These are phyloP conservation scores for Epizoanthus stellaris DNA, from an alignment of 92 coral and sea anemone species.

Conservation along the genomic window DNA sequence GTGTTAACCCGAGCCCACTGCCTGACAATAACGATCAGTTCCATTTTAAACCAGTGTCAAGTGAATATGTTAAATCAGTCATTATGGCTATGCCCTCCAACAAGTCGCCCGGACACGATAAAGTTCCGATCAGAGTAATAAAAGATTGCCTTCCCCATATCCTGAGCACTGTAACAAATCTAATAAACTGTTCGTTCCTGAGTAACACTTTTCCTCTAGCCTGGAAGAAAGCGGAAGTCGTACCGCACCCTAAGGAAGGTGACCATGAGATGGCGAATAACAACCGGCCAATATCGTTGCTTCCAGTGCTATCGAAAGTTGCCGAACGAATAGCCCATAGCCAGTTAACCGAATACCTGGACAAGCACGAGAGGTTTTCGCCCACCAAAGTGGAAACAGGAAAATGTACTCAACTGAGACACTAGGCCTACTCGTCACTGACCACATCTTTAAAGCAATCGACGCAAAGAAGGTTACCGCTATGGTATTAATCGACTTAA, in stretches of 20 bases:
- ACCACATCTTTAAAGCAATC: conserved; percentile 17
- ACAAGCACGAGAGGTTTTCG: too few species aligned
- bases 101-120: conserved; percentile 7
- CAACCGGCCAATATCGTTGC: conserved; percentile 13
- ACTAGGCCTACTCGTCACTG: background rate
- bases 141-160: conserved; percentile 32
- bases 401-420: conserved; percentile 33
- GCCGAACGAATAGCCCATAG: background rate
- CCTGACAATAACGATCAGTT: background rate
- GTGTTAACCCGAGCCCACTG: background rate
- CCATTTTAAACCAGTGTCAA: background rate
- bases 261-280: conserved; percentile 34
- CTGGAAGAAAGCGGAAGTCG: conserved; percentile 46
- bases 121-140: conserved; percentile 10
- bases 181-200: conserved; percentile 20
- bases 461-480: conserved; percentile 37
- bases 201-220: conserved; percentile 14
- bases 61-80: conserved; percentile 3
- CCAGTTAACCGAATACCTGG: conserved; percentile 4
- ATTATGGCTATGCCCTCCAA: background rate
- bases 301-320: conserved; percentile 9
- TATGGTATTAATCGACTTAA: conserved; percentile 14
- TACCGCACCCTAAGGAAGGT: conserved; percentile 26
- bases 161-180: conserved; percentile 3
- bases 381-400: conserved; percentile 44